Conservation (phyloP, 1,140 invertebrate species). For the Brachionus sp. region DNA sequence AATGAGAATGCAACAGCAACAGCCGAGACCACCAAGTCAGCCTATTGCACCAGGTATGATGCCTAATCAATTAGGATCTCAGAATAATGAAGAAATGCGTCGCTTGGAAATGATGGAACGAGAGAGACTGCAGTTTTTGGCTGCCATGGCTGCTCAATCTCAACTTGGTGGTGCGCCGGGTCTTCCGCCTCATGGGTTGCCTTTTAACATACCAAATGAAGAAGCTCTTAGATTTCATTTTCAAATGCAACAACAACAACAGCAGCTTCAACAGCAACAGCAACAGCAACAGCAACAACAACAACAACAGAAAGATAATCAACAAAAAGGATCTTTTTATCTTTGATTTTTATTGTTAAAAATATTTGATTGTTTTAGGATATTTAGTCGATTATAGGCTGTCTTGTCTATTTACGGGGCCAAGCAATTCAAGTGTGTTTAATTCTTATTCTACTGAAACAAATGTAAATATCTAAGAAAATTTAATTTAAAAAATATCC, state of each 20-base stretch:
- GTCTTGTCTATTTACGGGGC: background rate
- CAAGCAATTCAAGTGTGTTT: background rate
- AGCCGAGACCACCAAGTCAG: conserved; percentile 19
- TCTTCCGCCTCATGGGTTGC: background rate
- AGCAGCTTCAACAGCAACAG: background rate
- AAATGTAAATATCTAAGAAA: background rate
- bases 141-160: conserved; percentile 14
- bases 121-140: conserved; percentile 1
- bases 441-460: background rate
- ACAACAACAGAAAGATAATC: background rate
- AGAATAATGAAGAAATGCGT: background rate
- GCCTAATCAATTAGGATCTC: background rate
- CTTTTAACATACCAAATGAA: conserved; percentile 11
- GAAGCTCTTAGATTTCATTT: conserved; percentile 27
- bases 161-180: background rate
- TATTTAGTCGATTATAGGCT: background rate
- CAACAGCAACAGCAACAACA: conserved; percentile 2
- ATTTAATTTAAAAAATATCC: conserved; percentile 7
- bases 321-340: conserved; percentile 37
- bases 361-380: background rate
- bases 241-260: conserved; percentile 17
- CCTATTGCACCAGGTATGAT: background rate
- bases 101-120: background rate
- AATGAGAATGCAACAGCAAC: conserved; percentile 30
- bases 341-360: conserved; percentile 13